Base-by-base conservation (phyloP, 1,140 invertebrate genomes). In the Scaptomyza hsui region DNA sequence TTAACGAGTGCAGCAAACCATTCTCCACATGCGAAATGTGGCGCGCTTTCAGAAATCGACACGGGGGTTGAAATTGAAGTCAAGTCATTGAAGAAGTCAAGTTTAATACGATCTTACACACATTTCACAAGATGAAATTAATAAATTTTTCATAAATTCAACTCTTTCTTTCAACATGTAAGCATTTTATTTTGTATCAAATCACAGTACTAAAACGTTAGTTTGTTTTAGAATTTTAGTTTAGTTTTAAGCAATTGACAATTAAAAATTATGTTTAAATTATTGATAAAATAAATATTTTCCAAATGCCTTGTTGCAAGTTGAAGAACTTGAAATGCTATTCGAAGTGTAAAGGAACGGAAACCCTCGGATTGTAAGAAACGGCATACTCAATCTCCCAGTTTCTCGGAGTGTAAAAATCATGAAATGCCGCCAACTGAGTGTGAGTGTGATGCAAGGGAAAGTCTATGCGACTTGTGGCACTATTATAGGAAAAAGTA, bases 391-490 rank as follows among this genome's bases (percentile, higher is more conserved):
- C 44, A 49, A 32, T 72, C 60, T 18, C 78, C 61, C 10, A 64
- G 72, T 49, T 80, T 81, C 13, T 80, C 78, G 0, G 78, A 80
- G 41, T 80, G 77, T 59, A 19, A 26, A 5, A 35, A 61, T 0
- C 44, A 6, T 10, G 29, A 26, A 0, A 61, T 64, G 0, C 42
- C 61, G 7, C 41, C 57, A 1, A 13, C 21, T 1, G 18, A 29
- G 4, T 73, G 78, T 18, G 78, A 81, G 24, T 80, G 72, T 32
- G 55, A 56, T 1, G 26, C 18, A 13, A 64, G 37, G 18, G 7
- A 18, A 13, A 45, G 10, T 16, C 1, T 65, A 4, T 80, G 78
- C 41, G 72, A 80, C 0, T 5, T 69, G 0, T 80, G 16, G 26
- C 60, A 64, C n/a, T 59, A 44, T 13, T 76, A 21, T 53, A 39